Evolutionary conservation across 2,113 vertebrate genomes (phyloP), one percentile per base, ranked within the genome.

Genomic region (Scomber scombrus): DNA sequence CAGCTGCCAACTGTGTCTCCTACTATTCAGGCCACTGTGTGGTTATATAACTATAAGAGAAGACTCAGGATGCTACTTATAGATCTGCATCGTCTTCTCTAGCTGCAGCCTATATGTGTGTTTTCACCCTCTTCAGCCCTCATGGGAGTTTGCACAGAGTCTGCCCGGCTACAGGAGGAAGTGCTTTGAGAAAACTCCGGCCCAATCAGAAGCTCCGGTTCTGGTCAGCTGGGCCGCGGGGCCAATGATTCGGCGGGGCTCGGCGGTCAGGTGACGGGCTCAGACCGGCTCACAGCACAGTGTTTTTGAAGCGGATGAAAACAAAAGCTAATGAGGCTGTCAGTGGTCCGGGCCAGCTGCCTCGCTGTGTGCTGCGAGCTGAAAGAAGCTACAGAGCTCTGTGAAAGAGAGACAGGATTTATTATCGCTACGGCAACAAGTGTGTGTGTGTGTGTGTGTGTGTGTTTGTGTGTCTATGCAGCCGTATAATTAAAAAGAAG

Each of bases 161-260:
- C 93, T 95, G 93, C 94, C 94, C 75, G 83, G 94, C 89, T 92
- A 95, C 94, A 93, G 83, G 85, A 91, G 88, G 89, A 91, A 93
- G 89, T 84, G 88, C 88, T 91, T 66, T 78, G 16, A 82, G 29
- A 70, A 34, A 79, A 62, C 75, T 80, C 89, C 65, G 64, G 70
- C 12, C 93, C 90, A 94, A 93, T 94, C 78, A 75, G 62, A 85
- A 3, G 51, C 73, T 50, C 26, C 5, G 40, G 4, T 81, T 68
- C 57, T 2, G 31, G 74, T 92, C 93, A 93, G 89, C 87, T 93
- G 93, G 64, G 23, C 23, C 23, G 3, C 23, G 23, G 0, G n/a
- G 49, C 89, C 89, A 92, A 91, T 88, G 55, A 0, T 3, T 0
- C 3, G 7, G 58, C 66, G 0, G 67, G 29, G 76, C 75, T 60